Evolutionary conservation across 2,888 invertebrate species (phyloP).

Genomic region (Apomyelois bistriatella): DNA sequence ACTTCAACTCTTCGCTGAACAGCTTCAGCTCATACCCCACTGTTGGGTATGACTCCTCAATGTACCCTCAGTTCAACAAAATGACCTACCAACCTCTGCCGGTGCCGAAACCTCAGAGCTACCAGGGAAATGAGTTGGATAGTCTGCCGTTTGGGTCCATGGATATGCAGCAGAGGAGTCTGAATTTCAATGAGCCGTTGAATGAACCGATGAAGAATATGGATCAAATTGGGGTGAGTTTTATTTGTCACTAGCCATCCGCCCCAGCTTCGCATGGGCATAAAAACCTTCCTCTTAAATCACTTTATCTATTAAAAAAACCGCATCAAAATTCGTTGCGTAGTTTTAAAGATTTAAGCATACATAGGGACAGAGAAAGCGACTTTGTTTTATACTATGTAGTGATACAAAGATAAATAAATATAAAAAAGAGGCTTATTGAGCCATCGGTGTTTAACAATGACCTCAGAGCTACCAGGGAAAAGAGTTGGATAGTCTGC

Average conservation of each 20-base stretch:
- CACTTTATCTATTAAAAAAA: too few species aligned
- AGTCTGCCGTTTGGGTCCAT: slow-evolving; percentile 41
- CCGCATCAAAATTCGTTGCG: too few species aligned
- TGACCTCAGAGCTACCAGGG: slow-evolving; percentile 28
- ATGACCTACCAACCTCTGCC: slow-evolving; percentile 46
- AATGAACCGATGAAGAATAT: slow-evolving; percentile 34
- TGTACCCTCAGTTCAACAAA: slow-evolving; percentile 69
- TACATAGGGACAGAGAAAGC: too few species aligned
- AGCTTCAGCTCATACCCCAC: slow-evolving; percentile 49
- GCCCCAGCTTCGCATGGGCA: too few species aligned
- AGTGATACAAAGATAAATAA: too few species aligned
- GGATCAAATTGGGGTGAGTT: slow-evolving; percentile 49
- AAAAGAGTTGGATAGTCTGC: slow-evolving; percentile 46
- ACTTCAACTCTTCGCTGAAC: slow-evolving; percentile 57
- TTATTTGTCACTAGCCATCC: neutral
- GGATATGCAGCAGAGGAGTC: slow-evolving; percentile 49
- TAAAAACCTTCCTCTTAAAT: too few species aligned
- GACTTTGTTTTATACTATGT: too few species aligned
- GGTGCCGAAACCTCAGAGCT: slow-evolving; percentile 40
- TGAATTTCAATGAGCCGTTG: slow-evolving; percentile 41
- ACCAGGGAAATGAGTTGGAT: slow-evolving; percentile 43
- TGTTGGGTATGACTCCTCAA: slow-evolving; percentile 58
- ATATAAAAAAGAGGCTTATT: too few species aligned
- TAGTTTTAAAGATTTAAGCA: too few species aligned
- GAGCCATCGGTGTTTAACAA: too few species aligned